A percentile compares a stretch with the other conserved stretches of the same genome.
Conservation (phyloP, 2,113 vertebrate genomes). For the Passer montanus region DNA sequence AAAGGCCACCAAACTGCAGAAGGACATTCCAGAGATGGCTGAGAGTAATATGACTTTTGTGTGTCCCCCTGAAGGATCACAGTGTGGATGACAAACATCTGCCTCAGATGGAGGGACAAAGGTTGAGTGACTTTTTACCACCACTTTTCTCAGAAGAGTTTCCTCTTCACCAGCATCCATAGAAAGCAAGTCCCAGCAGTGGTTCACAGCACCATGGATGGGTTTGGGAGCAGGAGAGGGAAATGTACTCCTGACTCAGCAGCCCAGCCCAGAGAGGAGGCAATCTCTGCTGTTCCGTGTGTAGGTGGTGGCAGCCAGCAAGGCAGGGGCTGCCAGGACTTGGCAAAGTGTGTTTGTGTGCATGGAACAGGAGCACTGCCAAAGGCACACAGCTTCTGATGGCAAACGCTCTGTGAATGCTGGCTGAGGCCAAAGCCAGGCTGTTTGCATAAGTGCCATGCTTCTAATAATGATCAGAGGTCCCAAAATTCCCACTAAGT, state of each 20-base stretch:
- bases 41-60: neutral
- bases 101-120: fast-evolving
- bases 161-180: neutral
- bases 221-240: neutral
- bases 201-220: neutral
- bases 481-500: neutral
- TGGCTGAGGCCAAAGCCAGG: neutral
- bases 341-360: neutral
- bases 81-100: fast-evolving
- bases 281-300: fast-evolving
- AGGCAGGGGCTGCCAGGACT: neutral
- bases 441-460: neutral
- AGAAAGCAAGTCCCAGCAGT: neutral
- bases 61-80: neutral
- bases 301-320: neutral
- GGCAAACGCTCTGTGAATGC: neutral
- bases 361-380: neutral
- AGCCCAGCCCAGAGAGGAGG: neutral
- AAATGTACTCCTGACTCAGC: neutral
- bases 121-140: neutral
- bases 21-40: neutral
- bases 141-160: neutral
- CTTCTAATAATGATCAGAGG: neutral
- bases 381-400: neutral
- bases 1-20: neutral